Percentiles rank a stretch among this genome's conserved stretches.
Conservation (phyloP, 2,888 invertebrate species). For the Tyria jacobaeae region DNA sequence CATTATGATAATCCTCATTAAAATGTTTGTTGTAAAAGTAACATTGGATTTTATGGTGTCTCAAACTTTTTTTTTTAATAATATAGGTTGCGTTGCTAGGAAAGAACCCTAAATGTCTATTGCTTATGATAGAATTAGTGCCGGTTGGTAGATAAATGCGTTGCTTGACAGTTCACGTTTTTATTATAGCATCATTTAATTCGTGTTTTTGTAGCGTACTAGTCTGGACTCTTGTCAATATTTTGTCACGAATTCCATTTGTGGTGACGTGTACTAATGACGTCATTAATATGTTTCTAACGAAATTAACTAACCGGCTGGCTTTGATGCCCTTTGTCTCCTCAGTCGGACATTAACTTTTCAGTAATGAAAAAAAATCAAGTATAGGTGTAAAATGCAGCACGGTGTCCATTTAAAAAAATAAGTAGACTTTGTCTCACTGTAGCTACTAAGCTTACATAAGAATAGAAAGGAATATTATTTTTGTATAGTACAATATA, state of each 20-base stretch:
- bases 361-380: constrained; percentile 58
- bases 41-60: no score
- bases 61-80: no score
- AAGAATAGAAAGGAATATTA: no score
- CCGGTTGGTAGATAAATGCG: constrained; percentile 77
- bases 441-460: not conserved
- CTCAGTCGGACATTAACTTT: constrained; percentile 53
- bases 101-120: constrained; percentile 63
- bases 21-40: no score
- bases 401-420: not conserved
- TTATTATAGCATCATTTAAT: constrained; percentile 75
- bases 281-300: constrained; percentile 81
- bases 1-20: no score
- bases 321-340: constrained; percentile 76
- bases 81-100: constrained; percentile 24
- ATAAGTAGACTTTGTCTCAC: not conserved
- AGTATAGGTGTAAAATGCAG: constrained; percentile 56
- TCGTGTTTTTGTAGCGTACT: constrained; percentile 69
- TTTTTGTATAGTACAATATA: no score
- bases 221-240: constrained; percentile 75
- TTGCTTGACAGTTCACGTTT: constrained; percentile 71
- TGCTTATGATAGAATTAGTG: constrained; percentile 76
- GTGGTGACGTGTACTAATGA: constrained; percentile 79
- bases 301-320: constrained; percentile 75
- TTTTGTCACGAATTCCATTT: constrained; percentile 84